Base-by-base conservation (phyloP, 2,797 vertebrate genomes). In the Micromesistius poutassou region DNA sequence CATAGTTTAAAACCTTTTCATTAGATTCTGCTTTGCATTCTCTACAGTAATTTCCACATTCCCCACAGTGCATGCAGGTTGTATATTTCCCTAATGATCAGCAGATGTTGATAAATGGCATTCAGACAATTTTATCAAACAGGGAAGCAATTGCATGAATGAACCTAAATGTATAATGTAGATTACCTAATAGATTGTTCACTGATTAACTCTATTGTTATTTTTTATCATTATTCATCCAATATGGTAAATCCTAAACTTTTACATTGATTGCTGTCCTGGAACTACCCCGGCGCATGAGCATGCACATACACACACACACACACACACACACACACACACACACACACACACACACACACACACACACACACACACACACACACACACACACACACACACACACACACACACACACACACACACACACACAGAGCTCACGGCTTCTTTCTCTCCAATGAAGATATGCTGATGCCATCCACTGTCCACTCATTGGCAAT, bases 391-490 rank as follows among this genome's bases (percentile, higher is more conserved):
- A 30, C 62, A 68, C 62, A 68, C n/a, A 2, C 62, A 28, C 4
- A 10, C 9, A 30, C 25, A 28, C 62, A 68, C 25, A 30, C 62
- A 30, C 62, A 28, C 62, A 28, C 8, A 28, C 62, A 25, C 62
- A 68, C 62, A 68, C n/a, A 30, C 62, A 35, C 5, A 71, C 70
- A 71, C 70, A 71, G 10, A 31, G 16, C 70, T 13, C 28, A 71
- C 16, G 14, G 12, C 31, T 16, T 16, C 5, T 22, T n/a, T n/a
- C 72, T 31, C 6, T 25, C 40, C 31, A 76, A 81, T 76, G 31
- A 50, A 84, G 76, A 46, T 75, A 66, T 38, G 74, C 50, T 87
- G 72, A 86, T 81, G 77, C 84, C 86, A 81, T 76, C 84, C 42
- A 38, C 76, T 89, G 84, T 85, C 79, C 76, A 80, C 19, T 81